phyloP scores from a whole-genome alignment of 2,888 invertebrate species.

The Elysia crispata region DNA sequence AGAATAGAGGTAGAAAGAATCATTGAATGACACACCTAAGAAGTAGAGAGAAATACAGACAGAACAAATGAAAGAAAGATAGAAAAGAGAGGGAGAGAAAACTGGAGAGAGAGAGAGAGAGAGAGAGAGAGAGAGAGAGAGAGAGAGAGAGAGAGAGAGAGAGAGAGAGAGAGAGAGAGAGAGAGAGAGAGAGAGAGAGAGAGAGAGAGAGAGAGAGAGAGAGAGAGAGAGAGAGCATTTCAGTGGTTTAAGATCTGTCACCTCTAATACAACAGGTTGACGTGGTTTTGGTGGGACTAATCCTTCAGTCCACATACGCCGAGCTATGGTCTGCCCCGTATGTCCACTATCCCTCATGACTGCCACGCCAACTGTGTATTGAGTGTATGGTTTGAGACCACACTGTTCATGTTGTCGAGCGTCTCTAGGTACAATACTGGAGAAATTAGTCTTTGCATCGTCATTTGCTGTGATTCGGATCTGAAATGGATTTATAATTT shows the following conservation, averaged over 20 bases:
- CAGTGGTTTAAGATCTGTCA: not conserved
- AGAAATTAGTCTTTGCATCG: not conserved
- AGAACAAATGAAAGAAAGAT: no score
- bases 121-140: no score
- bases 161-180: not conserved
- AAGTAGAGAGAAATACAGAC: no score
- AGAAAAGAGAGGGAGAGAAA: no score
- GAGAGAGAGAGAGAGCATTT: not conserved
- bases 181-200: not conserved
- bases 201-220: not conserved
- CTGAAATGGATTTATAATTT: no score
- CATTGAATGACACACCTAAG: no score
- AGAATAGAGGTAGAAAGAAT: no score
- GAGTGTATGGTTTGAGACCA: constrained; percentile 16
- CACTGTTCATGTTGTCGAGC: constrained; percentile 24
- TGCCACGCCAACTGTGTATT: constrained; percentile 5
- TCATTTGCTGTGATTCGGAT: not conserved
- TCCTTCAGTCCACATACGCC: constrained; percentile 38
- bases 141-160: not conserved
- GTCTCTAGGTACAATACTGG: not conserved
- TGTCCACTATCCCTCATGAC: constrained; percentile 31
- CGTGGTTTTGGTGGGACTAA: constrained; percentile 30
- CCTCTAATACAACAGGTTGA: constrained; percentile 12
- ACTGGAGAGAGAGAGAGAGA: no score
- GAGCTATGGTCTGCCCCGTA: constrained; percentile 20